Evolutionary conservation across 2,797 vertebrate species (phyloP).

Genomic region (Oophaga sylvatica): DNA sequence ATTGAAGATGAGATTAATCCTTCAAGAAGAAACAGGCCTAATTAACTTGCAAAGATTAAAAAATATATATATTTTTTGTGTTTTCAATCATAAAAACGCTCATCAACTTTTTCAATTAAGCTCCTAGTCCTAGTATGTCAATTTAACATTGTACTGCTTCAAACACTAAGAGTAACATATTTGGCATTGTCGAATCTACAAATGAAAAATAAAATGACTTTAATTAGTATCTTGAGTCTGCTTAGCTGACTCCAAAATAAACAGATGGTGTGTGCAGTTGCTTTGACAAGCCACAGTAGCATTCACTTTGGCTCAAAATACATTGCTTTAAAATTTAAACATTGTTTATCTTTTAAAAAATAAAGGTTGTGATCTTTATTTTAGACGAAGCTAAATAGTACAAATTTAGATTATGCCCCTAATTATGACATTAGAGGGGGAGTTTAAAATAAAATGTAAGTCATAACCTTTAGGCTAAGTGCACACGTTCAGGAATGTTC

Average conservation of each 20-base stretch:
- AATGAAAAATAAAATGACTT: constrained; percentile 46
- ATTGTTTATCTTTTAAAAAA: constrained; percentile 1
- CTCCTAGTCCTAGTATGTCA: constrained; percentile 14
- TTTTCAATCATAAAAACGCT: not conserved
- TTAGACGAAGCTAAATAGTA: not conserved
- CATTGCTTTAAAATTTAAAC: constrained; percentile 8
- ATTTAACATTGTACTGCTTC: not conserved
- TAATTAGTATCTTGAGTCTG: constrained; percentile 47
- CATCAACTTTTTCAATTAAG: constrained; percentile 20
- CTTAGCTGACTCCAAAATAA: constrained; percentile 44
- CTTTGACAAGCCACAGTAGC: constrained; percentile 49
- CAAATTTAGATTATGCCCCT: not conserved
- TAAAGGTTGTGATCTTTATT: not conserved
- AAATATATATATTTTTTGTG: not conserved
- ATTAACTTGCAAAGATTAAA: not conserved
- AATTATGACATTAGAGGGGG: not conserved
- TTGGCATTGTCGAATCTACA: constrained; percentile 24
- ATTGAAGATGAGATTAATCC: not conserved
- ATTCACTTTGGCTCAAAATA: constrained; percentile 27
- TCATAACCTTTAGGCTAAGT: too few species aligned
- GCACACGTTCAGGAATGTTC: too few species aligned
- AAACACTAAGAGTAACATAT: not conserved
- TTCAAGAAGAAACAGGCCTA: not conserved
- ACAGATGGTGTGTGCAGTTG: constrained; percentile 54
- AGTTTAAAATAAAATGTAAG: too few species aligned